phyloP scores from a whole-genome alignment of 2,113 vertebrate species.

The Hemichromis elongatus region DNA sequence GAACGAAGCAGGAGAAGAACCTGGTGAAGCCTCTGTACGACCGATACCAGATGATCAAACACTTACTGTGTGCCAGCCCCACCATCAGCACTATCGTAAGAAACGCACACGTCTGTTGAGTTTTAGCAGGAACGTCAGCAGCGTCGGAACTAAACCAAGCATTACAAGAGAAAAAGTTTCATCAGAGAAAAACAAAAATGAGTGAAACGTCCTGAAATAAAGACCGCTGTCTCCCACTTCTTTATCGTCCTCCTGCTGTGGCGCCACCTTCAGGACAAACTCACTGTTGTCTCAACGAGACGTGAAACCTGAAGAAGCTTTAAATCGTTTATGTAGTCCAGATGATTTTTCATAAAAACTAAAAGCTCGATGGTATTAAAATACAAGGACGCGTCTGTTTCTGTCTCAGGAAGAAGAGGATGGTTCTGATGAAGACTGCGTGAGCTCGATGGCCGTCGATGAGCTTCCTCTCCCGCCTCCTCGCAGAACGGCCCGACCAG shows the following conservation, averaged over 20 bases:
- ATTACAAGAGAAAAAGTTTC: too few species aligned
- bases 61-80: slow-evolving; percentile 81
- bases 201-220: not conserved
- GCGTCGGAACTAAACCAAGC: too few species aligned
- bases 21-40: slow-evolving; percentile 92
- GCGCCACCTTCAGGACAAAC: not conserved
- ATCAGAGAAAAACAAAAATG: not conserved
- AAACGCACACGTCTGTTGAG: not conserved
- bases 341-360: not conserved
- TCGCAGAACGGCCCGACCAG: slow-evolving; percentile 33
- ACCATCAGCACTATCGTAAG: slow-evolving; percentile 92
- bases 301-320: not conserved
- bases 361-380: not conserved
- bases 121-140: not conserved
- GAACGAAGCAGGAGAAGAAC: slow-evolving; percentile 81
- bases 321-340: not conserved
- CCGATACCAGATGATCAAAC: slow-evolving; percentile 90
- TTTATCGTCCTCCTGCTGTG: not conserved
- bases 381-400: not conserved
- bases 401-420: slow-evolving; percentile 72
- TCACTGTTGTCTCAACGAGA: not conserved
- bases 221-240: not conserved
- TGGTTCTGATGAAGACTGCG: slow-evolving; percentile 66
- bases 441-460: not conserved
- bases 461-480: slow-evolving; percentile 51